Evolutionary conservation across 2,113 vertebrate genomes (phyloP).

Genomic region (Mirza zaza): DNA sequence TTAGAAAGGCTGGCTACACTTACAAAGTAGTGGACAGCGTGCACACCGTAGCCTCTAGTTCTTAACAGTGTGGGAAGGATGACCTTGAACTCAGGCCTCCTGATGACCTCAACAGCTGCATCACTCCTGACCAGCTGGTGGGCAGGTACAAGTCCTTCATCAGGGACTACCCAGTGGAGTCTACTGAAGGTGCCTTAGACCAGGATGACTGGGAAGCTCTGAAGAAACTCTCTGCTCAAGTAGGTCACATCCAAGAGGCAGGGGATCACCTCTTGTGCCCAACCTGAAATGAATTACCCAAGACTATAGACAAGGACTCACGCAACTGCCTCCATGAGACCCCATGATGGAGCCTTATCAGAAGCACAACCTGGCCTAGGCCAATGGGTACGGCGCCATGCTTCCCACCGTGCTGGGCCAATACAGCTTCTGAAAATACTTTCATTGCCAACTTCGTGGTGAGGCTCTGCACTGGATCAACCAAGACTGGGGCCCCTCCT

Average conservation of each 20-base stretch:
- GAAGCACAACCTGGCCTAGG: constrained; percentile 60
- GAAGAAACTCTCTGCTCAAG: constrained; percentile 88
- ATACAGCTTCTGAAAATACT: too few species aligned
- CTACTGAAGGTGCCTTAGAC: constrained; percentile 92
- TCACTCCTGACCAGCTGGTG: constrained; percentile 87
- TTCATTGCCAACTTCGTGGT: not conserved
- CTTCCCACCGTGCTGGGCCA: not conserved
- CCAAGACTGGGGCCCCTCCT: not conserved
- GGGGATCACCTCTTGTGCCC: not conserved
- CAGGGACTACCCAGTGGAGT: constrained; percentile 90
- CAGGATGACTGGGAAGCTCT: constrained; percentile 91
- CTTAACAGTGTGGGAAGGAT: constrained; percentile 89
- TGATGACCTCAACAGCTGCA: constrained; percentile 77
- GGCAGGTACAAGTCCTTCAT: constrained; percentile 90
- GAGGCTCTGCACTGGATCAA: not conserved
- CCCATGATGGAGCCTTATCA: not conserved
- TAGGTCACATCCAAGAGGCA: constrained; percentile 12
- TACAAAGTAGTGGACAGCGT: constrained; percentile 92
- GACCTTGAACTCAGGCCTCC: constrained; percentile 92
- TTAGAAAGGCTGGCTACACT: constrained; percentile 89
- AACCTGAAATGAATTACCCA: not conserved
- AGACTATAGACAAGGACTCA: not conserved
- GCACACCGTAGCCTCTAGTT: constrained; percentile 90
- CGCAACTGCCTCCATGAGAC: not conserved
- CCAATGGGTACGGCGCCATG: not conserved